Percentiles rank a stretch among this genome's conserved stretches.
These are phyloP conservation scores for Synchiropus splendidus DNA, from an alignment of 2,113 vertebrate species.

Conservation along the genomic window DNA sequence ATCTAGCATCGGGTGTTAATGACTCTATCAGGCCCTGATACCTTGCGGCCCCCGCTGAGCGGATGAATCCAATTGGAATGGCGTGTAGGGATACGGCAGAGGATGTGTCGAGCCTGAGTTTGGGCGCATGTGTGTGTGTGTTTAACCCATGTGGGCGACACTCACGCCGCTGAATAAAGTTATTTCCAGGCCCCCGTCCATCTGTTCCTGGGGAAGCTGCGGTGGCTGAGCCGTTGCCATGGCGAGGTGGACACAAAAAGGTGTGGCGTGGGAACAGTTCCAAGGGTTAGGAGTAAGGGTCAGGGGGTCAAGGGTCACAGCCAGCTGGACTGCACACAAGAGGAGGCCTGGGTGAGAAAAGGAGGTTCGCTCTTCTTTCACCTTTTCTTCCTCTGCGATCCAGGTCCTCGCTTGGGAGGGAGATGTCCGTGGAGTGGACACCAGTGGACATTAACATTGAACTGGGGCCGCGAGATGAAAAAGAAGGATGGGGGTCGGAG, in stretches of 20 bases:
- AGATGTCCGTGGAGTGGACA: constrained; percentile 53
- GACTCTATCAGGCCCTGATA: constrained; percentile 59
- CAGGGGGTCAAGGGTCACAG: constrained; percentile 65
- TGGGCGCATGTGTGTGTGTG: constrained; percentile 7
- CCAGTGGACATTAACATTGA: constrained; percentile 71
- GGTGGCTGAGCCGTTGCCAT: constrained; percentile 66
- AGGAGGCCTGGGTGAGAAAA: constrained; percentile 70
- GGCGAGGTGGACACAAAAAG: constrained; percentile 67
- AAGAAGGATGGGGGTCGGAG: constrained; percentile 8
- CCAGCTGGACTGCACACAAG: constrained; percentile 74
- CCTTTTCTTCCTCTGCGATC: constrained; percentile 25
- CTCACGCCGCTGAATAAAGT: constrained; percentile 58
- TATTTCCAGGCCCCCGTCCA: constrained; percentile 69
- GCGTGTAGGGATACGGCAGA: constrained; percentile 31
- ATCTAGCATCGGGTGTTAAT: constrained; percentile 54
- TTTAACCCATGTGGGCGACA: constrained; percentile 1
- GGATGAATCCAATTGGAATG: constrained; percentile 36
- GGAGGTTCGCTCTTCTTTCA: constrained; percentile 44
- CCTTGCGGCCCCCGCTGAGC: constrained; percentile 38
- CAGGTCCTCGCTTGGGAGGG: constrained; percentile 32
- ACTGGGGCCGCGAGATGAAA: constrained; percentile 54
- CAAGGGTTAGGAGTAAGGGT: constrained; percentile 72
- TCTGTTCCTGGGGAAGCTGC: constrained; percentile 74
- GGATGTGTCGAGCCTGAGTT: constrained; percentile 36
- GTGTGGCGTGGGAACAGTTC: constrained; percentile 74